These are phyloP conservation scores for Furcifer pardalis DNA, from an alignment of 2,797 vertebrate species.

Conservation along the genomic window DNA sequence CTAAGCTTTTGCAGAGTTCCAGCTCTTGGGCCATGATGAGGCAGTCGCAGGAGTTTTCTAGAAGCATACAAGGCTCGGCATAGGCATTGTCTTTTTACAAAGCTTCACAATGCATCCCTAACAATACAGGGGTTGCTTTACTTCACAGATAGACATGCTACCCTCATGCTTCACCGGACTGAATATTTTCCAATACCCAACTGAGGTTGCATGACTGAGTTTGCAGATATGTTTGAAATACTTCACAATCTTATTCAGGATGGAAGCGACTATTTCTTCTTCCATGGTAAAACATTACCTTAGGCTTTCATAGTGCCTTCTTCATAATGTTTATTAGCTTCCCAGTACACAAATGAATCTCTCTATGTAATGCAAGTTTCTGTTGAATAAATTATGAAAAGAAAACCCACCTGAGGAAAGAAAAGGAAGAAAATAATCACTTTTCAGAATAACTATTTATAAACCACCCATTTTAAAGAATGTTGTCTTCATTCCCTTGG, in stretches of 20 bases:
- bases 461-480: conserved; percentile 28
- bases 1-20: too few relatives aligned
- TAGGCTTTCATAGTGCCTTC: conserved; percentile 34
- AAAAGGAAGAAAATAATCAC: conserved; percentile 49
- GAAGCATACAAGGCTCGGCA: neutral
- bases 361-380: conserved; percentile 47
- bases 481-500: conserved; percentile 46
- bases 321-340: conserved; percentile 52
- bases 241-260: neutral
- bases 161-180: neutral
- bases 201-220: neutral
- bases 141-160: neutral
- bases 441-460: conserved; percentile 47
- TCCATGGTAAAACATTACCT: conserved; percentile 24
- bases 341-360: conserved; percentile 58
- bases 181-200: neutral
- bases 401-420: conserved; percentile 38
- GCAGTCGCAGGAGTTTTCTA: neutral
- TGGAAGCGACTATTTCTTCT: neutral
- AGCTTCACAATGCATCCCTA: neutral
- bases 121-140: neutral
- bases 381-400: conserved; percentile 56
- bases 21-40: neutral
- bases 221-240: neutral
- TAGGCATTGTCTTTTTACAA: neutral